These are phyloP conservation scores for Motacilla alba DNA, from an alignment of 2,113 vertebrate genomes.

Conservation along the genomic window DNA sequence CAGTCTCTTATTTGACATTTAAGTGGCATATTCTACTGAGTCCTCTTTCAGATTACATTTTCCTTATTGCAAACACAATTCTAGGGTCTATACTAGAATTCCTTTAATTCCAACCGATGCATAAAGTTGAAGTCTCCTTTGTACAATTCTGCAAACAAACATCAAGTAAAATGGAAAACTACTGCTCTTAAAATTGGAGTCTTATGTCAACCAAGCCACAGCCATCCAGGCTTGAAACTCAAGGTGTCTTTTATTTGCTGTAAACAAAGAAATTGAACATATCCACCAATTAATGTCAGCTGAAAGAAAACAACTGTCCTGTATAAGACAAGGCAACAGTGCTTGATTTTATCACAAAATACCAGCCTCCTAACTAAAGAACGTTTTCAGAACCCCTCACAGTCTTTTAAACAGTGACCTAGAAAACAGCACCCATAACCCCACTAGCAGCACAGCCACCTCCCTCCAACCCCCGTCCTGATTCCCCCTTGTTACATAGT, in stretches of 20 bases:
- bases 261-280: neutral
- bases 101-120: neutral
- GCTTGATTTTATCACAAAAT: neutral
- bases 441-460: neutral
- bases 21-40: neutral
- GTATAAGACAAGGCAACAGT: neutral
- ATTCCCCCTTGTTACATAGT: neutral
- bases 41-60: neutral
- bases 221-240: neutral
- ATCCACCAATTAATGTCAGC: neutral
- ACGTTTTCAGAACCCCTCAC: neutral
- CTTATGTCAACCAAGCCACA: neutral
- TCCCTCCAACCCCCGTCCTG: fast-evolving
- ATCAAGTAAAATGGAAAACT: neutral
- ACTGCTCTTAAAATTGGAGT: neutral
- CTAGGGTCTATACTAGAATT: neutral
- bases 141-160: neutral
- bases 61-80: neutral
- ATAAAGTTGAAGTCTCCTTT: neutral
- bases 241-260: neutral
- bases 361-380: neutral
- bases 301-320: neutral
- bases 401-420: neutral
- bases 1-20: neutral
- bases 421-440: neutral